Evolutionary conservation across 2,113 vertebrate genomes (phyloP).

Genomic region (Bombycilla garrulus): DNA sequence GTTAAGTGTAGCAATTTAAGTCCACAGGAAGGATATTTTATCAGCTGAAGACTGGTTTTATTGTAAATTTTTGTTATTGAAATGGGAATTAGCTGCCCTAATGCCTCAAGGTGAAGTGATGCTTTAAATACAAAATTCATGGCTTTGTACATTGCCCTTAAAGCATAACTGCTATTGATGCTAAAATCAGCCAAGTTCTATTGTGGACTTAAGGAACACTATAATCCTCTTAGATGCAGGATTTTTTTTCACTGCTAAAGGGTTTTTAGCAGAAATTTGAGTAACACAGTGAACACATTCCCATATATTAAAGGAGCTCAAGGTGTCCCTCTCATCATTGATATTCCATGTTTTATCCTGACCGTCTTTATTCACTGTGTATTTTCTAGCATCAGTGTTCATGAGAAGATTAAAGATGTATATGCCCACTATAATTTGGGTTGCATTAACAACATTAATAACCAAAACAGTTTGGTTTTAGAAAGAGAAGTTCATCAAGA

Average conservation of each 20-base stretch:
- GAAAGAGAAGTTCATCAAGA: neutral
- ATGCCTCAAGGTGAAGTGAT: neutral
- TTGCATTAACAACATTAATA: neutral
- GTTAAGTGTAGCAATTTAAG: neutral
- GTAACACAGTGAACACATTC: neutral
- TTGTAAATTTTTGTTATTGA: constrained; percentile 5
- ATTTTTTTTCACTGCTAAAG: neutral
- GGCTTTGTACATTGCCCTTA: neutral
- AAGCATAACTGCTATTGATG: neutral
- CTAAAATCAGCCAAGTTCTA: neutral
- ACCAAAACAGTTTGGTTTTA: neutral
- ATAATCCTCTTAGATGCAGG: constrained; percentile 19
- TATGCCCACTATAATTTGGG: neutral
- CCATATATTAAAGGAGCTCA: neutral
- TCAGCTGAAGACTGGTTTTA: neutral
- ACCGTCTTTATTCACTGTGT: neutral
- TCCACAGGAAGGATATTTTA: neutral
- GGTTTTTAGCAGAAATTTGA: constrained; percentile 3
- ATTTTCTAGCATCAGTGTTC: neutral
- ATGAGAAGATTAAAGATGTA: neutral
- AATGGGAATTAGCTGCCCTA: neutral
- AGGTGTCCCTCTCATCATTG: neutral
- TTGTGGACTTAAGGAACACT: neutral
- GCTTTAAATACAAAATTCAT: neutral
- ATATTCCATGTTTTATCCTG: neutral